Base-by-base conservation (phyloP, 1,140 invertebrate species). In the Sipha flava region DNA sequence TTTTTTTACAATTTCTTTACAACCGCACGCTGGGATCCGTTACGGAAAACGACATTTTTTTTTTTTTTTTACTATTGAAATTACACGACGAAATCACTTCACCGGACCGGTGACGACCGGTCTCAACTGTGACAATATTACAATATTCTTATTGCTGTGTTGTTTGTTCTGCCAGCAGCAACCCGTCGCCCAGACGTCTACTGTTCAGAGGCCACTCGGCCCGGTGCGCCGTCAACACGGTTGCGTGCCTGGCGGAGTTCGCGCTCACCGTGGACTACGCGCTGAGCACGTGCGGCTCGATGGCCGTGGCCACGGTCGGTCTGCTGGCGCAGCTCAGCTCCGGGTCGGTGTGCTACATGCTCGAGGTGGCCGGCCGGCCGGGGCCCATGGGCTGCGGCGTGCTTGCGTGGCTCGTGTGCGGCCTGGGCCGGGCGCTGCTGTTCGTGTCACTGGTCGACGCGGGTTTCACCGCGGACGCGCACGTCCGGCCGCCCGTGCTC, bases 281-380 rank as follows among this genome's bases (percentile, higher is more conserved):
- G 3, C 34, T 77, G 34, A 77, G 73, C 21, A 23, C 73, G 21
- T 77, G 73, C 7, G 73, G 73, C 2, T 77, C 73, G 7, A 10
- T 57, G 52, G 52, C 21, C 14, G 5, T 40, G 34, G 73, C 73
- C 34, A 21, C 52, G 6, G 73, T 77, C 14, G 73, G 73, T 16
- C 10, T 57, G 16, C 21, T 77, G 14, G 73, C 73, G 9, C 73
- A 77, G 3, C 49, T 77, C 49, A 77, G 73, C 34, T 77, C 73
- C n/a, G 73, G 73, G 2, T 16, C 59, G 34, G 73, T 77, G 23
- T 77, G 73, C 21, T 26, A 59, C 73, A 40, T 77, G 49, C 34
- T 57, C 5, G 73, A 77, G 21, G 16, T 43, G 49, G 31, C 47
- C 12, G 73, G 73, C 29, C 73, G 43, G 16, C 34, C 73, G 5